These are phyloP conservation scores for Falco novaeseelandiae DNA, from an alignment of 2,797 vertebrate genomes.

Conservation along the genomic window DNA sequence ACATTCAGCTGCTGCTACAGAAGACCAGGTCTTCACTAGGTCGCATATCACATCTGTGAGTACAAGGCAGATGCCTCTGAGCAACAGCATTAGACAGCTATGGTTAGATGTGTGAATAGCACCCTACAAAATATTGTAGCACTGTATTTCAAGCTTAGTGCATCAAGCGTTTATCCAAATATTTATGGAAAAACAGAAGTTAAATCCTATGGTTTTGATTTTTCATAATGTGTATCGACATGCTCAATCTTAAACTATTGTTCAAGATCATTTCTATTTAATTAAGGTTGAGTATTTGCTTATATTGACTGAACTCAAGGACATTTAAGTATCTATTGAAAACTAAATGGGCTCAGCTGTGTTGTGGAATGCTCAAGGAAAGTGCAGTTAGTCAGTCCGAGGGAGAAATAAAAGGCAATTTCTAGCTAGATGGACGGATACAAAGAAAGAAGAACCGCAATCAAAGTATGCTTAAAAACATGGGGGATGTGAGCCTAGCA, in stretches of 20 bases:
- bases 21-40: neutral
- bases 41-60: accelerated
- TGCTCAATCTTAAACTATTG: neutral
- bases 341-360: neutral
- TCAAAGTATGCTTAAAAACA: neutral
- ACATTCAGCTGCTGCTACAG: neutral
- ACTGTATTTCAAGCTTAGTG: neutral
- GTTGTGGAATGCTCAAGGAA: neutral
- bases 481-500: neutral
- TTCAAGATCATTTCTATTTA: neutral
- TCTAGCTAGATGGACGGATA: neutral
- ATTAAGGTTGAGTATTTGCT: neutral
- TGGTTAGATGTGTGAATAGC: neutral
- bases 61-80: neutral
- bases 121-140: neutral
- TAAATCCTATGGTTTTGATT: neutral
- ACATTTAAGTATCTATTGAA: neutral
- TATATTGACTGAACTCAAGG: conserved; percentile 6
- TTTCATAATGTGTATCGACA: neutral
- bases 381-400: neutral
- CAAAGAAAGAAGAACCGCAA: neutral
- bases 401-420: neutral
- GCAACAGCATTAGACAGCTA: neutral
- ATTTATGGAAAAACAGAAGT: neutral
- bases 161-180: neutral